Base-by-base conservation (phyloP, 2,888 invertebrate species). In the Acrobeloides nanus region DNA sequence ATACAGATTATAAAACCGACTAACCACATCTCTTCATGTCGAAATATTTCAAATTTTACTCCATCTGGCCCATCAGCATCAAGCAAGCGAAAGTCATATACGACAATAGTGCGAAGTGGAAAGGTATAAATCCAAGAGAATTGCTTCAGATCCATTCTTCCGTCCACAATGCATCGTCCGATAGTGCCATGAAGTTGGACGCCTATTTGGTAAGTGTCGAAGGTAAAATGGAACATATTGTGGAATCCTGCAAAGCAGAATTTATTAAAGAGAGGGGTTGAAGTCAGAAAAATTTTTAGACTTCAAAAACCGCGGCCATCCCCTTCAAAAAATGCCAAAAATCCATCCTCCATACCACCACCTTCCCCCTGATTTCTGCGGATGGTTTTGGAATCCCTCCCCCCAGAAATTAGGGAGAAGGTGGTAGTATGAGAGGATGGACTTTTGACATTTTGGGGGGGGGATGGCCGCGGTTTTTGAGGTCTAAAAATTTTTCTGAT, bases 51-150 rank as follows among this genome's bases (percentile, higher is more conserved):
- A 15, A 43, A 43, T 24, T 43, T 20, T 15, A 38, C 21, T n/a
- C 38, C 38, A 18, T 43, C 40, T 8, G 43, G 8, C 17, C 21
- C n/a, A 18, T 43, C 18, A 17, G 38, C 43, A 38, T 43, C 43
- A 4, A 43, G 43, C 38, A 43, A 1, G 7, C 43, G 43, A 23
- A 43, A 43, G 21, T 43, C 43, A 38, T 43, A 43, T n/a, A 43
- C 40, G 35, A 43, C 7, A 23, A 43, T 43, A 15, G 43, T 23
- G 38, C 43, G 43, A 6, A 43, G 43, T 24, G 43, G 43, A 12
- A 43, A 43, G n/a, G 40, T 43, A 38, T 43, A 43, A 15, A 43
- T 43, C 43, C 43, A 43, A 1, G 43, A 43, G 8, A 43, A 43
- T 15, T 43, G 43, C 21, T 21, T n/a, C 34, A 43, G 38, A 38